Evolutionary conservation across 2,113 vertebrate species (phyloP), one percentile per base, ranked within the genome.

Genomic region (Limnothrissa miodon): DNA sequence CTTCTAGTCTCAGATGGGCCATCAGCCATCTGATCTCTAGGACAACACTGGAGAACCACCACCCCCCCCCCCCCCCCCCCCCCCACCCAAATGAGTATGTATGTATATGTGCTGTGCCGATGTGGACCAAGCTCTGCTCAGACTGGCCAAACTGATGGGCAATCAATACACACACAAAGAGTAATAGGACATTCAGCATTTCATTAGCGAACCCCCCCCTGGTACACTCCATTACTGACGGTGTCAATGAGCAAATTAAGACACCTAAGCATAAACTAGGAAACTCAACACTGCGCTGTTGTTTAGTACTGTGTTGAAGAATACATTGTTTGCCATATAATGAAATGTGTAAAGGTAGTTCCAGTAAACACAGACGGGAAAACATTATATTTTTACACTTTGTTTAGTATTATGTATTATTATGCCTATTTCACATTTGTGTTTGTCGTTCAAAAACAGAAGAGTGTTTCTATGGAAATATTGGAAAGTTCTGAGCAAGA

Each of bases 121-220:
- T 46, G 78, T 81, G 39, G 78, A 80, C 78, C 53, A 82, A 85
- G 33, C 36, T 36, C 56, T 23, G 21, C 80, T 84, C 80, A 79
- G 44, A 56, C 45, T 66, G 79, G 82, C 81, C 79, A 83, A 85
- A 82, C 78, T 1, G 85, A 87, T 87, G 82, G 78, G 78, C 84
- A 84, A 80, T 86, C 84, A 87, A 86, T 81, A 84, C 83, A 81
- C 81, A 81, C 86, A 83, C 84, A 87, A 87, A 87, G 85, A 85
- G 8, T 33, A 80, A 81, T 46, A 10, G 44, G 82, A 25, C 81
- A 78, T 86, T 80, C 44, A 79, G 53, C 78, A 81, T 62, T 87
- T 83, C 86, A 83, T 85, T 85, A 82, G 29, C 29, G 39, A 78
- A 81, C 56, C 80, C 74, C 39, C 79, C 45, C 21, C 74, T 81